Conservation (phyloP, 2,113 vertebrate species). For the Indri indri region DNA sequence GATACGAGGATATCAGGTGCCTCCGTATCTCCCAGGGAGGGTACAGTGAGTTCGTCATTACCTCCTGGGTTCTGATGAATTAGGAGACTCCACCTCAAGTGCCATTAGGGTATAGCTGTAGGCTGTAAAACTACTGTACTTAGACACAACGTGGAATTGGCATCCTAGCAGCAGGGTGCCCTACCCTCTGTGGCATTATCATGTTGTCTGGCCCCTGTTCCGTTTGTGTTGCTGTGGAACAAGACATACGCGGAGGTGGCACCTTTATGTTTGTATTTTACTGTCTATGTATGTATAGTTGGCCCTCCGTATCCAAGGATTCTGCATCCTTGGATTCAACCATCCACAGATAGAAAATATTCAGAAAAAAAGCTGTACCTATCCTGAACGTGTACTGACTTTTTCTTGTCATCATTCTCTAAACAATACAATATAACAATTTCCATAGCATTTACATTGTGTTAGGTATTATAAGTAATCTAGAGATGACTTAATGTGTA, state of each 20-base stretch:
- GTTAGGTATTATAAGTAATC: background rate
- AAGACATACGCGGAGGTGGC: background rate
- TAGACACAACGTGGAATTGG: too few species aligned
- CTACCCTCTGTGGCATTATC: fast-evolving
- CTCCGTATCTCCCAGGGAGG: background rate
- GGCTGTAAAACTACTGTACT: background rate
- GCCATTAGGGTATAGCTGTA: background rate
- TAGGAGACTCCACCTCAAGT: background rate
- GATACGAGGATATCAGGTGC: fast-evolving
- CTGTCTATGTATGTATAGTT: background rate
- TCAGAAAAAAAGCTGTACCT: background rate
- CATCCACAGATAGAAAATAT: background rate
- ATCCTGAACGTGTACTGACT: background rate
- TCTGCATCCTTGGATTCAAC: background rate
- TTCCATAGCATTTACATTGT: background rate
- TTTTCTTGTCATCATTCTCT: background rate
- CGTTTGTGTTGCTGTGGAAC: background rate
- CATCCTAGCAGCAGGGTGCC: background rate
- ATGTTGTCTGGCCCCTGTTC: background rate
- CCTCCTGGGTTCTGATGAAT: background rate
- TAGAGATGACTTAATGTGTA: background rate
- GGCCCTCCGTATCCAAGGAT: background rate
- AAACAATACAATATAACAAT: background rate
- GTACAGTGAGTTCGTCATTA: background rate
- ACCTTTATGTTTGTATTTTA: background rate